Evolutionary conservation across 2,797 vertebrate species (phyloP).

Genomic region (Acanthurus lineatus): DNA sequence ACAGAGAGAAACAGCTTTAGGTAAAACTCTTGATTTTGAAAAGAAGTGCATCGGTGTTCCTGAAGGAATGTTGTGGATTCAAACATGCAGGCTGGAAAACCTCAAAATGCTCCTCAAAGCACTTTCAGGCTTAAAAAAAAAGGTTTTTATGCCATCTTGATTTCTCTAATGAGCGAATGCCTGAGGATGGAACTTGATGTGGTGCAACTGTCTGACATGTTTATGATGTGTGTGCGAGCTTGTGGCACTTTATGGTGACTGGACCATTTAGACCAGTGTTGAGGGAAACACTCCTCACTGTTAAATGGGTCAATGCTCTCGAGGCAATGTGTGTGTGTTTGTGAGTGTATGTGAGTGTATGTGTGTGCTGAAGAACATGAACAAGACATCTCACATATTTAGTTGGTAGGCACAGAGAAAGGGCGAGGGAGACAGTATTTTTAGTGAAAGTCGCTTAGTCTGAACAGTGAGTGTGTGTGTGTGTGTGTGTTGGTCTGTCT

Average conservation of each 20-base stretch:
- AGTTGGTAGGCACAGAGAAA: constrained; percentile 1
- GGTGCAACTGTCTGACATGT: constrained; percentile 15
- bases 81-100: not conserved
- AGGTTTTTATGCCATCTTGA: not conserved
- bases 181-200: not conserved
- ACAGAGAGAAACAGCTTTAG: not conserved
- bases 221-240: constrained; percentile 20
- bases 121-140: not conserved
- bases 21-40: not conserved
- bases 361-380: constrained; percentile 13
- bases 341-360: constrained; percentile 7
- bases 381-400: constrained; percentile 23
- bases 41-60: not conserved
- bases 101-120: not conserved
- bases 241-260: constrained; percentile 31
- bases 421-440: constrained; percentile 14
- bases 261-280: constrained; percentile 33
- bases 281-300: constrained; percentile 46
- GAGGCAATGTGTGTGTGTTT: constrained; percentile 11
- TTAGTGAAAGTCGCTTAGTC: constrained; percentile 37
- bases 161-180: not conserved
- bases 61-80: not conserved
- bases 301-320: constrained; percentile 50
- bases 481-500: not conserved
- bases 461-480: constrained; percentile 25